These are phyloP conservation scores for Callipepla squamata DNA, from an alignment of 2,113 vertebrate genomes.

Conservation along the genomic window DNA sequence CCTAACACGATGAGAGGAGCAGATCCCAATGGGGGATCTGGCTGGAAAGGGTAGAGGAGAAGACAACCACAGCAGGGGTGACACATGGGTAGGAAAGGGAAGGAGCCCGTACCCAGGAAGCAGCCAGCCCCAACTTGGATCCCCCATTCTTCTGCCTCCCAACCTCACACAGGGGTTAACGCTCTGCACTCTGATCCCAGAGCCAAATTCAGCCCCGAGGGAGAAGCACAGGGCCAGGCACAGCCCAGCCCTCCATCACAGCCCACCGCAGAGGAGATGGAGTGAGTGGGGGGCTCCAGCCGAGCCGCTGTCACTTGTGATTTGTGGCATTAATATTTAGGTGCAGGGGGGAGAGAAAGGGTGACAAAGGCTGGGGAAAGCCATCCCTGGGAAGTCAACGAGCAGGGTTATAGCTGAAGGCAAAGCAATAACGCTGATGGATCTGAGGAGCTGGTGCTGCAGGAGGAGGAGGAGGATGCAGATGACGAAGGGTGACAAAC, in stretches of 20 bases:
- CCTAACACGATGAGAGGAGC: fast-evolving
- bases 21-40: neutral
- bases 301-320: neutral
- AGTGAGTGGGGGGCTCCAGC: neutral
- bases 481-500: neutral
- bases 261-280: fast-evolving
- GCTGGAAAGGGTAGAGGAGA: neutral
- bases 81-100: neutral
- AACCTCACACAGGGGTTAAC: neutral
- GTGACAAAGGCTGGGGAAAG: neutral
- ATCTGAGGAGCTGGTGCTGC: neutral
- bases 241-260: neutral
- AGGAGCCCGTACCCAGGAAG: fast-evolving
- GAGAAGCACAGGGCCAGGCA: neutral
- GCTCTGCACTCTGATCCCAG: neutral
- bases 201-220: neutral
- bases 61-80: neutral
- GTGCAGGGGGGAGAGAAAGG: neutral
- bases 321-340: conserved; percentile 44
- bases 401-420: conserved; percentile 25
- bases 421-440: conserved; percentile 36
- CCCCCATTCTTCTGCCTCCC: neutral
- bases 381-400: neutral
- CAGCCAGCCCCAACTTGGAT: fast-evolving
- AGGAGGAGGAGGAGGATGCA: neutral